Evolutionary conservation across 2,113 vertebrate genomes (phyloP).

Genomic region (Hyperopisus bebe): DNA sequence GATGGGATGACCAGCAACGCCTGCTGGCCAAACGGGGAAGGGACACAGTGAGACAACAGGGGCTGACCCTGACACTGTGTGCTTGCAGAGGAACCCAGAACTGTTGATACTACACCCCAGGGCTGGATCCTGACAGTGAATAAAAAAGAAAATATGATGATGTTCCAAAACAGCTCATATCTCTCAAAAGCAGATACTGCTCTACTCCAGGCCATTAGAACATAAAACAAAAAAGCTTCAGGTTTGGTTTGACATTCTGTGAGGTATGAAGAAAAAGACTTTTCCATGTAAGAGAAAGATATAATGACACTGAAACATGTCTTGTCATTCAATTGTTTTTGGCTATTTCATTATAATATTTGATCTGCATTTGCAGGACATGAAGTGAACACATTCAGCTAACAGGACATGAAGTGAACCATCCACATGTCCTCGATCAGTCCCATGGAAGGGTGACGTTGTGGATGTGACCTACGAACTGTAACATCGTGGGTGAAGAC

Average conservation of each 20-base stretch:
- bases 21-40: too few species aligned
- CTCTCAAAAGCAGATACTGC: background rate
- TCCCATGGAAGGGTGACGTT: too few species aligned
- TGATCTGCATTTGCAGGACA: background rate
- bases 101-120: background rate
- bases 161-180: background rate
- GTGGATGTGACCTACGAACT: too few species aligned
- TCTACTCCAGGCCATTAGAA: background rate
- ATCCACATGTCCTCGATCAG: too few species aligned
- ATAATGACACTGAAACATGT: background rate
- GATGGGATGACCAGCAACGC: too few species aligned
- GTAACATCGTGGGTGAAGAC: too few species aligned
- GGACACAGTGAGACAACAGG: too few species aligned
- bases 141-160: background rate
- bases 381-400: background rate
- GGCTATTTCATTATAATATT: background rate
- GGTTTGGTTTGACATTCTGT: background rate
- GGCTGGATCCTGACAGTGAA: background rate
- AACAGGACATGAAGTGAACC: background rate
- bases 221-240: background rate
- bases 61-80: too few species aligned
- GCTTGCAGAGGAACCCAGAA: background rate
- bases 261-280: background rate
- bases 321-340: too few species aligned
- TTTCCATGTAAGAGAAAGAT: background rate